phyloP scores from a whole-genome alignment of 30 jellyfish, hydroid and myxozoan species.

The Aurelia sp. region DNA sequence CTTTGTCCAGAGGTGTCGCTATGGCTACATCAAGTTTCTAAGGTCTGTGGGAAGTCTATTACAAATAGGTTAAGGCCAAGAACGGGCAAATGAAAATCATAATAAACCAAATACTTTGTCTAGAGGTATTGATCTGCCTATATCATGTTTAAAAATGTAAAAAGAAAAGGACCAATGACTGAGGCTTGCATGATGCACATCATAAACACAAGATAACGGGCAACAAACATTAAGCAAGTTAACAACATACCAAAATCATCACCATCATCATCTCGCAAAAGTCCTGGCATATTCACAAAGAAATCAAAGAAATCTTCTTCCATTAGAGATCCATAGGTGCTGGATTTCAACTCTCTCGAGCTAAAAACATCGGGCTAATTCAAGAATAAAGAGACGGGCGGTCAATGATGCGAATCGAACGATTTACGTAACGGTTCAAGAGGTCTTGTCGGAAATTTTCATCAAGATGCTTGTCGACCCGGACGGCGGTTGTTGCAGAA shows the following conservation, averaged over 20 bases:
- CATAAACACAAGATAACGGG: too few relatives aligned
- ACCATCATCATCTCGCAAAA: constrained; percentile 66
- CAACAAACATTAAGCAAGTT: too few relatives aligned
- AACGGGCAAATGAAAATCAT: too few relatives aligned
- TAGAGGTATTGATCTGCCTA: too few relatives aligned
- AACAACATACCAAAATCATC: constrained; percentile 43
- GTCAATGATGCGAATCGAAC: constrained; percentile 56
- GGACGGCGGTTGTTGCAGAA: constrained; percentile 54
- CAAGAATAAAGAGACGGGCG: constrained; percentile 12
- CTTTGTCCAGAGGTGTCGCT: too few relatives aligned
- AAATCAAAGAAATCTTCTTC: constrained; percentile 48
- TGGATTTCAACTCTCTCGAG: neutral
- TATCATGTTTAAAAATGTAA: too few relatives aligned
- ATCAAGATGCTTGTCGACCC: constrained; percentile 28
- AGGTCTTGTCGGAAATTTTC: constrained; percentile 24
- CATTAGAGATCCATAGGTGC: constrained; percentile 64
- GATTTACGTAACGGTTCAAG: constrained; percentile 73
- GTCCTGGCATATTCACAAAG: constrained; percentile 78
- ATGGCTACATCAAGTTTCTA: too few relatives aligned
- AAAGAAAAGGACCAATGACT: too few relatives aligned
- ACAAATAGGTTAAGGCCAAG: too few relatives aligned
- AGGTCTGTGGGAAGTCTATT: too few relatives aligned
- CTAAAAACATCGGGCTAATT: constrained; percentile 3
- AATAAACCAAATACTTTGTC: too few relatives aligned
- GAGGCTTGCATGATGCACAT: too few relatives aligned